Base-by-base conservation (phyloP, 1,140 invertebrate species). In the Marisa cornuarietis region DNA sequence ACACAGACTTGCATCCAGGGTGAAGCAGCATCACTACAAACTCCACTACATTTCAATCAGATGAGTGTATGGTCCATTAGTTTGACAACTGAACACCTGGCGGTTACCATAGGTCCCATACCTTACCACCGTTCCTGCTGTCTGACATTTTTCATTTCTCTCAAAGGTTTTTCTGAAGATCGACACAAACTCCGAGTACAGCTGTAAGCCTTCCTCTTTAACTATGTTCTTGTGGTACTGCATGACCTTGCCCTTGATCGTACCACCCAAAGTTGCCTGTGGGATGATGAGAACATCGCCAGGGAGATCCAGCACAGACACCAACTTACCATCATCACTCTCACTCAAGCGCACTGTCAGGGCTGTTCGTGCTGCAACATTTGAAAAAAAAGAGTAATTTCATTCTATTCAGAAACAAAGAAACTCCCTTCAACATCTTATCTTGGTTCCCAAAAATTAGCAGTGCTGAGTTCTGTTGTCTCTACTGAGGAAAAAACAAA, bases 61-160 rank as follows among this genome's bases (percentile, higher is more conserved):
- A 84, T 92, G 92, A 24, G 90, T 90, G 81, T 85, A 91, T 51
- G 92, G 92, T 82, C 92, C 92, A 87, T 92, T 91, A 58, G 91
- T 92, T 51, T 91, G 88, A 77, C 88, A 90, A 11, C 82, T 87
- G 62, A 92, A 86, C 69, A 91, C 91, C 83, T 92, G 92, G 82
- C 91, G 83, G 71, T 91, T 90, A 22, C 92, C 92, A 85, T 92
- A 92, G 6, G 90, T 89, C 22, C 92, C 92, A 79, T 78, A 72
- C 73, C 85, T 75, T 10, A 92, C 90, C 24, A 81, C 81, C 51
- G 75, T 80, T 52, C 82, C 81, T 66, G 69, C 61, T 77, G 86
- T 85, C 68, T 71, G 82, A 61, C 78, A 81, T 82, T 82, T 83
- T 22, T 78, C 81, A 81, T 78, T 82, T n/a, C 80, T 71, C 61